Evolutionary conservation across 2,888 invertebrate species (phyloP), one percentile per base, ranked within the genome.

Genomic region (Ferdinandea cuprea): DNA sequence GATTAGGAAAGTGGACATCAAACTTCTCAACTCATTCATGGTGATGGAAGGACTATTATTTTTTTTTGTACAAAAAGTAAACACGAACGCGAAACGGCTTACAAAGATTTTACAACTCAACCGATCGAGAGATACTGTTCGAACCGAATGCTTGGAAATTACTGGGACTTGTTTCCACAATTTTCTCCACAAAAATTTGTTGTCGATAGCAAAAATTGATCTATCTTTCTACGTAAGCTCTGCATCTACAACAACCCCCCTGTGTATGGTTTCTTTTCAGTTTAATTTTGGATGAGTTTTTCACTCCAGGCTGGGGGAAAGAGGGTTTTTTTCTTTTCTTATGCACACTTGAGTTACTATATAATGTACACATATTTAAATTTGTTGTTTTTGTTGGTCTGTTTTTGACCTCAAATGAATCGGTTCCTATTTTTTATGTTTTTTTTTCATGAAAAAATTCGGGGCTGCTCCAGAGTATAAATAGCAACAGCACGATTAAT

Each of bases 1-100:
- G 89, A 95, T 95, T 85, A 94, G 89, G 89, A 95, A 95, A 86
- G 95, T 95, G 89, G 94, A 94, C 88, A 94, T 91, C 86, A 95
- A 92, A 91, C 93, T 95, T 86, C 92, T 93, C 86, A 94, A 93
- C 91, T 95, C 95, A 90, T 89, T 90, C 90, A 90, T 90, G 84
- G 87, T 90, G 87, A 63, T 21, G 15, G 56, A 63, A 17, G 15
- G 56, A 11, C 46, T 52, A n/a, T 58, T 63, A 44, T 61, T 42
- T 28, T 13, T 42, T n/a, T 32, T 54, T 32, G 25, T 42, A 48
- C 40, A 15, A 40, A 35, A 30, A 28, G 32, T 44, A 17, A 32
- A 56, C 61, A 74, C 65, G 44, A 48, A 58, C 50, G 54, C 72
- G 1, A 56, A 65, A 11, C 32, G 58, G 1, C n/a, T 63, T 56